A percentile compares a stretch with the other conserved stretches of the same genome.
Conservation (phyloP, 1,140 invertebrate genomes). For the Meloidogyne chitwoodi region DNA sequence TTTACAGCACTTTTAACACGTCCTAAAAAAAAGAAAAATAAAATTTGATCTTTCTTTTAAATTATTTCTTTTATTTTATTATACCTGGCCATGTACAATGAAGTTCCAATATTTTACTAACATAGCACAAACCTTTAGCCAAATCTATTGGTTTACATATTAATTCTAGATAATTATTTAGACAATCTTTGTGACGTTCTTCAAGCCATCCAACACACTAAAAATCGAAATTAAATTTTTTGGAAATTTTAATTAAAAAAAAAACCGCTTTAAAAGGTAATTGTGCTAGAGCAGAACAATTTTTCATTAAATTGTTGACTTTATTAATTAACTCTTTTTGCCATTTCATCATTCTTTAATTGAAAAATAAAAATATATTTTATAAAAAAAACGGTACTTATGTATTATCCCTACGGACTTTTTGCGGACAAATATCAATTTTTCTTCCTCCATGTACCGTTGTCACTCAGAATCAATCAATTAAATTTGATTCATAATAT, state of each 20-base stretch:
- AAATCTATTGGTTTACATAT: slow-evolving; percentile 36
- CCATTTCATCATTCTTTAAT: slow-evolving; percentile 41
- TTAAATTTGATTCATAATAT: too few species aligned
- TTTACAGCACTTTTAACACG: slow-evolving; percentile 35
- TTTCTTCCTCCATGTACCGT: too few species aligned
- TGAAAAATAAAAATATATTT: too few species aligned
- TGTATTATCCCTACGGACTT: too few species aligned
- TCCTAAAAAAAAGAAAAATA: background rate
- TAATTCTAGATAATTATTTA: slow-evolving; percentile 27
- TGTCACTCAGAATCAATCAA: too few species aligned
- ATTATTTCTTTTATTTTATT: too few species aligned
- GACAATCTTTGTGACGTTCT: slow-evolving; percentile 24
- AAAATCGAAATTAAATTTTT: background rate
- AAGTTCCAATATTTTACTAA: slow-evolving; percentile 31
- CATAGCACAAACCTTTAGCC: slow-evolving; percentile 36
- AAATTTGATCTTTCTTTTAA: too few species aligned
- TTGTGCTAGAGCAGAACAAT: slow-evolving; percentile 27
- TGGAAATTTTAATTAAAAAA: background rate
- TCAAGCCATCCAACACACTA: slow-evolving; percentile 28
- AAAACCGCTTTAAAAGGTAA: slow-evolving; percentile 21
- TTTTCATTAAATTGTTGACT: slow-evolving; percentile 23
- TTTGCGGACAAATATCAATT: too few species aligned
- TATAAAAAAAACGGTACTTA: too few species aligned
- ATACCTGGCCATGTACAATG: slow-evolving; percentile 41
- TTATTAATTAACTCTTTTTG: slow-evolving; percentile 15